Percentiles rank a stretch among this genome's conserved stretches.
phyloP scores from a whole-genome alignment of 2,113 vertebrate species.

The Athene cunicularia region DNA sequence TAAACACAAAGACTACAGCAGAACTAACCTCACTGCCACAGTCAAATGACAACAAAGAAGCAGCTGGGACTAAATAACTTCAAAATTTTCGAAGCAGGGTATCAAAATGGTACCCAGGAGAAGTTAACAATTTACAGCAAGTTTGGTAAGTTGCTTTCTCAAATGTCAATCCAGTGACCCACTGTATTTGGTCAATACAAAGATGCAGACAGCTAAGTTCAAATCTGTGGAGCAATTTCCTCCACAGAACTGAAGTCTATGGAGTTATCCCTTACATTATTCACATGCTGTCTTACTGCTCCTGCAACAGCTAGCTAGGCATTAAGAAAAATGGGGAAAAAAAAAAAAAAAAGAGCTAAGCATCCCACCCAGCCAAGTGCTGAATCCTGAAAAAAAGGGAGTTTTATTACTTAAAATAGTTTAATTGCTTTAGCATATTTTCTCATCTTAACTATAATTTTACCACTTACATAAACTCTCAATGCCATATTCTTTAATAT shows the following conservation, averaged over 20 bases:
- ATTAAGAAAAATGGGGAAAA: neutral
- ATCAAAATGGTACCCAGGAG: neutral
- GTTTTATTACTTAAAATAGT: neutral
- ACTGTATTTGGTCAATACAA: neutral
- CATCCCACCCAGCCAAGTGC: neutral
- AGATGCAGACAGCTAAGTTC: neutral
- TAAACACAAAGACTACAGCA: neutral
- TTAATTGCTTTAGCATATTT: slow-evolving; percentile 5
- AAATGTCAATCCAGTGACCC: neutral
- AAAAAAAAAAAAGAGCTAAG: neutral
- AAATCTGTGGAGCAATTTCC: neutral
- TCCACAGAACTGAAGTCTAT: neutral
- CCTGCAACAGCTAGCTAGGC: neutral
- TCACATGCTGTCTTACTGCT: neutral
- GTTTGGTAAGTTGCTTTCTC: neutral
- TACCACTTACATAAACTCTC: neutral
- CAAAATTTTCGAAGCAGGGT: neutral
- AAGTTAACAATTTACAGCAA: neutral
- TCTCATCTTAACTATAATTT: neutral
- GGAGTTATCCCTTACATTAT: neutral
- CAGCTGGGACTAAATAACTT: neutral
- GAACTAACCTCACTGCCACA: rapidly evolving
- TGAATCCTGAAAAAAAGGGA: neutral
- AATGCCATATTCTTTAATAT: neutral
- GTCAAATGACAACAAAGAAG: neutral